A percentile compares a stretch with the other conserved stretches of the same genome.
Conservation (phyloP, 2,113 vertebrate genomes). For the Hemiprocne comata region DNA sequence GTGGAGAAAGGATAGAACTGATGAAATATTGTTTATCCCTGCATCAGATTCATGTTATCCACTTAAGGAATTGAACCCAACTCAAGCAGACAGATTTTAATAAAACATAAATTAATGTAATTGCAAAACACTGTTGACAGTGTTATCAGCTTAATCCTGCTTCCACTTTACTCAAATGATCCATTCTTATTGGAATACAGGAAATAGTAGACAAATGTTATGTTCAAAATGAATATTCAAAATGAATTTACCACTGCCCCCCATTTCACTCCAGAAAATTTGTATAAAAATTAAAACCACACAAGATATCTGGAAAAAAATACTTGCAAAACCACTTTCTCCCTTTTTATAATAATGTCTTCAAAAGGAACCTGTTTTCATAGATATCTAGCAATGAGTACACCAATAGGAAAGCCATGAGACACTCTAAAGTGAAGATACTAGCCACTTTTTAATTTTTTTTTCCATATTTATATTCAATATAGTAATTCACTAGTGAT, state of each 20-base stretch:
- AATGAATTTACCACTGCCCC: not conserved
- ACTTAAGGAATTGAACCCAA: not conserved
- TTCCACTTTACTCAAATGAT: not conserved
- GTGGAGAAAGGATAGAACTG: not conserved
- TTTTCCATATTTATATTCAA: not conserved
- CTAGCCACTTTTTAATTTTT: rapidly evolving
- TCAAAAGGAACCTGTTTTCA: not conserved
- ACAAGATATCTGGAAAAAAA: not conserved
- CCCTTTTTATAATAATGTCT: rapidly evolving
- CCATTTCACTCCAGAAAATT: rapidly evolving
- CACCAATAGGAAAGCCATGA: not conserved
- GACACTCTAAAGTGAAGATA: not conserved
- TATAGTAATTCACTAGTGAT: not conserved
- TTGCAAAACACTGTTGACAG: not conserved
- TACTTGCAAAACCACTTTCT: not conserved
- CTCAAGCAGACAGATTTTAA: not conserved
- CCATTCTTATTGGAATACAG: not conserved
- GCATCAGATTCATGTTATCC: not conserved
- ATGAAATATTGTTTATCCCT: not conserved
- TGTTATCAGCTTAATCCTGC: not conserved
- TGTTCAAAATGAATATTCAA: not conserved
- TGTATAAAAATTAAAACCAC: not conserved
- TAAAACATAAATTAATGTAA: not conserved
- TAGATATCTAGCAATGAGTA: not conserved
- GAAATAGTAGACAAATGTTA: not conserved